Evolutionary conservation across 2,797 vertebrate genomes (phyloP), one percentile per base, ranked within the genome.

Genomic region (Kryptolebias ocellatus): DNA sequence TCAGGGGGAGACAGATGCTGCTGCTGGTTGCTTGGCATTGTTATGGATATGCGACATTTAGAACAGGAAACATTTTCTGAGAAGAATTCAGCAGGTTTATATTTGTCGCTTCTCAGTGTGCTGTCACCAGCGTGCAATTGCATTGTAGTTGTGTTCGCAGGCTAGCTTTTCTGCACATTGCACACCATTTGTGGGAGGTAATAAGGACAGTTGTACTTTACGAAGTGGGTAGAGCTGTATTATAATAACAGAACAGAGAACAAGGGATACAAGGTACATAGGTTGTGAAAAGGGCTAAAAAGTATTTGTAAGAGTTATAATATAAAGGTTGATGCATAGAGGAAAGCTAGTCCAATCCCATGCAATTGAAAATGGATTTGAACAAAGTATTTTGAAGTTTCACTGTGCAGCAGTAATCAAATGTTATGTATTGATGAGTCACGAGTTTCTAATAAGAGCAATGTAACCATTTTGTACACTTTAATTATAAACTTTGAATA

Each of bases 41-140:
- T 81, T 72, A 74, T 81, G 67, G 62, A 78, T 83, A 80, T 81
- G 70, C 64, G 61, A 73, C 79, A 76, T 86, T 84, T 83, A 50
- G 39, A 44, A n/a, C 20, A 29, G 4, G 46, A 50, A 45, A 63
- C 74, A 68, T 62, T 53, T 53, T 65, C 53, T 18, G 12, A 54
- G 64, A 69, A 49, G 59, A 70, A 51, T 72, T 58, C 81, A 67
- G 56, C 18, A 37, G 74, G 65, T 66, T 83, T 79, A 74, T 34
- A 81, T 85, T 74, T 82, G 56, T 52, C 27, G 52, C 51, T 27
- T 59, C 50, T 66, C 27, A 46, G 20, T 45, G 31, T 5, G 4
- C 27, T 64, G 42, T 61, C 64, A 44, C 47, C 44, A 53, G 70
- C 58, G 59, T 65, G 53, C 37, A 12, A 4, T 0, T 52, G 12